Base-by-base conservation (phyloP, 2,888 invertebrate genomes). In the Dascillus cervinus region DNA sequence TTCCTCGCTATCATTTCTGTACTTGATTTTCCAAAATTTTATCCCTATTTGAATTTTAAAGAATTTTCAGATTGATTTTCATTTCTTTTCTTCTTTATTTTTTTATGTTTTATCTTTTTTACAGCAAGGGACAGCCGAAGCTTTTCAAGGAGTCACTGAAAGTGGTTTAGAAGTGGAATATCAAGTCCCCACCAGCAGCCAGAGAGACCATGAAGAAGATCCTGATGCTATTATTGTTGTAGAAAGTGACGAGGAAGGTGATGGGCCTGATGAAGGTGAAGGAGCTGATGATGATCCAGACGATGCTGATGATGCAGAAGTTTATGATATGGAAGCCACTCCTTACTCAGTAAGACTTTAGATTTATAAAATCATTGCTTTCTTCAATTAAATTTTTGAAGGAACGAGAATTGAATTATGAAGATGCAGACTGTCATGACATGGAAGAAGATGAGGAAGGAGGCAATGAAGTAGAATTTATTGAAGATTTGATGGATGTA, bases 141-240 rank as follows among this genome's bases (percentile, higher is more conserved):
- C 36, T 10, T 31, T 41, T 21, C 43, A 43, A 13, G 30, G 31
- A 4, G 40, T 40, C 3, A 73, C 74, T 34, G 71, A 77, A 41
- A 77, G 76, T 2, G 76, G 69, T 12, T 45, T 75, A 24, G 78
- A 79, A 53, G 81, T 82, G n/a, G 84, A 85, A 54, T 82, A 82
- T 56, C 81, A 88, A 67, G 86, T 88, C 34, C 87, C 88, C 4
- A 88, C 88, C 0, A 87, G 87, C 11, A 87, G 87, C 13, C 86
- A 88, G 52, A 75, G 87, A 36, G 88, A 88, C 57, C 87, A 87
- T 56, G 84, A 87, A 52, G 86, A 87, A 55, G 85, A 86, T 44
- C 56, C 55, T 31, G 63, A 60, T 27, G 60, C 56, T 36, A 81
- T 85, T 22, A 79, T 85, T 23, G 78, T 82, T 3, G 82, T 84